phyloP scores from a whole-genome alignment of 2,113 vertebrate species.

The Festucalex cinctus region DNA sequence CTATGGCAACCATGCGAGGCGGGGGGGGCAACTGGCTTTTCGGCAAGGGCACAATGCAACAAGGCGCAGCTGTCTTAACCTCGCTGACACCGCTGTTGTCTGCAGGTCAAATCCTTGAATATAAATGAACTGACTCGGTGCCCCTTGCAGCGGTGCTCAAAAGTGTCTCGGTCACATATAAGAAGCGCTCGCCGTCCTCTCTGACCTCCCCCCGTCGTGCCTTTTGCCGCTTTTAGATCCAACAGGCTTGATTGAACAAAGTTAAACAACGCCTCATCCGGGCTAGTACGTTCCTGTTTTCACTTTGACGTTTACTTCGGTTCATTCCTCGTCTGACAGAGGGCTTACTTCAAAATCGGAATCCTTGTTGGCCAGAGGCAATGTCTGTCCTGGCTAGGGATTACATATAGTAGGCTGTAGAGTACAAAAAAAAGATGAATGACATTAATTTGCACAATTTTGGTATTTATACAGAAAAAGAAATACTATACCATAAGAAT shows the following conservation, averaged over 20 bases:
- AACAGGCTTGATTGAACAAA: slow-evolving; percentile 51
- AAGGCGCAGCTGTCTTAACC: slow-evolving; percentile 68
- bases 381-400: not conserved
- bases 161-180: slow-evolving; percentile 54
- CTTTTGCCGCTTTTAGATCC: slow-evolving; percentile 48
- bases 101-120: slow-evolving; percentile 75
- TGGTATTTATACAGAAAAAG: not conserved
- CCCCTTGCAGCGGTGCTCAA: slow-evolving; percentile 58
- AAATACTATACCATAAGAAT: too few species aligned
- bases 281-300: slow-evolving; percentile 30
- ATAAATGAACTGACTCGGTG: slow-evolving; percentile 67
- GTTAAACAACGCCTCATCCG: slow-evolving; percentile 57
- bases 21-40: slow-evolving; percentile 50
- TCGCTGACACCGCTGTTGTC: slow-evolving; percentile 59
- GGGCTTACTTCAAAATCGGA: not conserved
- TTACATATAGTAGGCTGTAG: not conserved
- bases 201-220: slow-evolving; percentile 63
- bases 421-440: not conserved
- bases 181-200: slow-evolving; percentile 45
- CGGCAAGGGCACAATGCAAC: slow-evolving; percentile 42
- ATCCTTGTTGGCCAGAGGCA: not conserved
- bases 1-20: slow-evolving; percentile 65
- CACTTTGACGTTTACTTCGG: slow-evolving; percentile 18
- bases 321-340: slow-evolving; percentile 15
- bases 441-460: not conserved